A percentile compares a stretch with the other conserved stretches of the same genome.
These are phyloP conservation scores for Loriculus beryllinus DNA, from an alignment of 2,797 vertebrate species.

Conservation along the genomic window DNA sequence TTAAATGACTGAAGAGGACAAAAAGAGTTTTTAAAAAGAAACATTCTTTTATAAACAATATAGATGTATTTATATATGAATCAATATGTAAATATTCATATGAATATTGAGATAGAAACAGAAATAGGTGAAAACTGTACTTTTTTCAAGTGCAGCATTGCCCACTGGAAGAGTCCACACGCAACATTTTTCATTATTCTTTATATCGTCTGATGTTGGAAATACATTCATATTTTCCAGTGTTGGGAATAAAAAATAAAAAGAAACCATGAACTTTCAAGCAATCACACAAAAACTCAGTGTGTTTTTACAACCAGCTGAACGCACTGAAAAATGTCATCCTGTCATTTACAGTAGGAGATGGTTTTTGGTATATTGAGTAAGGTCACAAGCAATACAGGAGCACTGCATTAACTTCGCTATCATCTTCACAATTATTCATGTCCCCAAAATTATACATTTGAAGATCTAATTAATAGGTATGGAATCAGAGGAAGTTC, in stretches of 20 bases:
- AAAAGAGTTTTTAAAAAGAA: neutral
- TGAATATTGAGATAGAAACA: neutral
- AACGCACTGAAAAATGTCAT: neutral
- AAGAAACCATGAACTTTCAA: neutral
- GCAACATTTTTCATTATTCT: neutral
- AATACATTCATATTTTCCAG: neutral
- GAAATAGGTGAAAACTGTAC: neutral
- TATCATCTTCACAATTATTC: conserved; percentile 2
- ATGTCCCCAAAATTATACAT: neutral
- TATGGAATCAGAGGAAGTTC: neutral
- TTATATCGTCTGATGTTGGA: neutral
- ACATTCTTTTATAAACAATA: neutral
- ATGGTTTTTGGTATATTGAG: neutral
- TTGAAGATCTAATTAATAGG: neutral
- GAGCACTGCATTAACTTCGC: neutral
- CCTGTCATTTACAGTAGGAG: neutral
- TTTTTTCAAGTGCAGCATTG: neutral
- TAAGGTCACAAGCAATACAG: conserved; percentile 1
- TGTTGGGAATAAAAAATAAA: neutral
- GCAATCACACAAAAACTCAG: neutral
- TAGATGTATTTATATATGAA: neutral
- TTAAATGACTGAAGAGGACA: neutral
- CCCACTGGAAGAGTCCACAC: neutral
- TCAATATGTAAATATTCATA: neutral
- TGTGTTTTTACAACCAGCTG: neutral